These are phyloP conservation scores for Drosophila sp. DNA, from an alignment of 1,140 invertebrate species.

Conservation along the genomic window DNA sequence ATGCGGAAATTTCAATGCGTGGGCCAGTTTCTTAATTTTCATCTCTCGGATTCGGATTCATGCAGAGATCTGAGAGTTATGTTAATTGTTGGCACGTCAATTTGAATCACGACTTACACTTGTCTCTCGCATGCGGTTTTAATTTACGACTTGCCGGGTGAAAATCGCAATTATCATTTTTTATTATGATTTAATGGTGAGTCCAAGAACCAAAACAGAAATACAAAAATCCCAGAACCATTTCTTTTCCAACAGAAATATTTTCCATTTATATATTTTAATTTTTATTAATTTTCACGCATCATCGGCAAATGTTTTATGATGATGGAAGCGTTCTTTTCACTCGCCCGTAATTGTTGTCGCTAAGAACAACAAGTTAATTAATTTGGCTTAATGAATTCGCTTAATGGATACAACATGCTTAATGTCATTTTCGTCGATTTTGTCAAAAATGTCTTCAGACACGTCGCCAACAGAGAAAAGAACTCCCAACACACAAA, in stretches of 20 bases:
- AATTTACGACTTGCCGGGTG: slow-evolving; percentile 72
- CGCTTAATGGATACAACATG: slow-evolving; percentile 78
- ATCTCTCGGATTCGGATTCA: neutral
- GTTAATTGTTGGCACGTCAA: slow-evolving; percentile 75
- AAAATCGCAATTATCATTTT: slow-evolving; percentile 78
- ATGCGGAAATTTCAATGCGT: slow-evolving; percentile 73
- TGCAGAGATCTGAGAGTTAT: slow-evolving; percentile 54
- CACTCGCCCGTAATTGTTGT: slow-evolving; percentile 73
- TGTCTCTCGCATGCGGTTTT: slow-evolving; percentile 65
- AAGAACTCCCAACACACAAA: neutral
- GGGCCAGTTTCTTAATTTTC: slow-evolving; percentile 35
- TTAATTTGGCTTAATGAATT: slow-evolving; percentile 77
- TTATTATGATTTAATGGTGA: slow-evolving; percentile 77
- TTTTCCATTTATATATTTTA: slow-evolving; percentile 39
- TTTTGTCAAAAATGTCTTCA: slow-evolving; percentile 56
- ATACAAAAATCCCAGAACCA: slow-evolving; percentile 18
- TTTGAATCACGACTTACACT: slow-evolving; percentile 81
- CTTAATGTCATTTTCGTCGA: slow-evolving; percentile 71
- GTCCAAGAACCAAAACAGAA: slow-evolving; percentile 22
- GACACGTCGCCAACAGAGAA: neutral
- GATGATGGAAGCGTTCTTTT: slow-evolving; percentile 80
- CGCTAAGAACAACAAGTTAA: slow-evolving; percentile 79
- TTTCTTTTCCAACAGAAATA: slow-evolving; percentile 27
- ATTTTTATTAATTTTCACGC: slow-evolving; percentile 78
- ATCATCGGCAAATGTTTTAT: slow-evolving; percentile 77